Conservation (phyloP, 2,797 vertebrate species). For the Sternotherus odoratus region DNA sequence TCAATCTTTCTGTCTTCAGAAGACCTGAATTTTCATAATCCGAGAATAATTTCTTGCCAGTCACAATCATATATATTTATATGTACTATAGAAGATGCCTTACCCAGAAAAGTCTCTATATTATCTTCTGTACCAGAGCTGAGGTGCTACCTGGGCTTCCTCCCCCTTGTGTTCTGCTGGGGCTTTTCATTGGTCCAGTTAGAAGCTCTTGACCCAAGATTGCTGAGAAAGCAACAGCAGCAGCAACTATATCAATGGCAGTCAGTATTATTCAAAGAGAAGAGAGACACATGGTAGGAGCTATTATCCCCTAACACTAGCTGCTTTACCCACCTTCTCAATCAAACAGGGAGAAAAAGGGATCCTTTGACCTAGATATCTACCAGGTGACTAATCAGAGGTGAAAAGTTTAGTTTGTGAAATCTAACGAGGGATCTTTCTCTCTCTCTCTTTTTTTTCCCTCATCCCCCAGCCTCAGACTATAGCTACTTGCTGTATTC, state of each 20-base stretch:
- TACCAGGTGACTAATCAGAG: conserved; percentile 25
- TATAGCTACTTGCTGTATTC: background rate
- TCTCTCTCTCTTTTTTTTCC: no score
- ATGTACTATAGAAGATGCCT: background rate
- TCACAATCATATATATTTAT: background rate
- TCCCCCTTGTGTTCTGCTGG: background rate
- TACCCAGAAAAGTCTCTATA: background rate
- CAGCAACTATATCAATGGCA: background rate
- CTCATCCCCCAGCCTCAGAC: background rate
- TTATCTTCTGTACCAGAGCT: background rate
- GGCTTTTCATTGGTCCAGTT: background rate
- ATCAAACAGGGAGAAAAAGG: background rate
- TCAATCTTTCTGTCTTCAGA: conserved; percentile 4
- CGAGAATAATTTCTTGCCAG: background rate
- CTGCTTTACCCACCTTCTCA: conserved; percentile 21
- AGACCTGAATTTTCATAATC: background rate
- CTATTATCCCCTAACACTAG: background rate
- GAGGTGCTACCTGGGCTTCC: background rate
- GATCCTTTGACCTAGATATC: background rate
- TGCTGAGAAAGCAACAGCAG: background rate
- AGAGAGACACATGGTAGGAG: background rate
- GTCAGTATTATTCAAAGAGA: background rate
- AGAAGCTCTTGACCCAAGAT: background rate
- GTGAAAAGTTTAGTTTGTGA: conserved; percentile 16
- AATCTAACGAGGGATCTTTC: background rate